Percentiles rank a stretch among this genome's conserved stretches.
phyloP scores from a whole-genome alignment of 2,797 vertebrate genomes.

The Cyclopterus lumpus region DNA sequence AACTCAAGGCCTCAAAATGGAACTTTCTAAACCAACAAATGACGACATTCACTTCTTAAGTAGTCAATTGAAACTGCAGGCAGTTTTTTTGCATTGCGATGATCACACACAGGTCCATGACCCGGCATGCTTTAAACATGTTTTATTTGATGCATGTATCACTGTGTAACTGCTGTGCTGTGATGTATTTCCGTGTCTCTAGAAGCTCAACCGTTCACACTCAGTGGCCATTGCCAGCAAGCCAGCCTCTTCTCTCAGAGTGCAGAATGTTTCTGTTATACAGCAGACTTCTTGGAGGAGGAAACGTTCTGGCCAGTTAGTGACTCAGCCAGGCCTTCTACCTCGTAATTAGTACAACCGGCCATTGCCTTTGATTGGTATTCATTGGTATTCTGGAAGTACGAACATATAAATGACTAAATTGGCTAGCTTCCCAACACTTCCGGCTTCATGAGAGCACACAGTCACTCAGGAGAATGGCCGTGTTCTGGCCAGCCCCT shows the following conservation, averaged over 20 bases:
- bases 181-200: not conserved
- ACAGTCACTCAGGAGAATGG: slow-evolving; percentile 48
- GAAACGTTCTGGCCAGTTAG: slow-evolving; percentile 36
- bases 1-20: not conserved
- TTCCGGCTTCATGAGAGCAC: slow-evolving; percentile 21
- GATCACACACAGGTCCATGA: not conserved
- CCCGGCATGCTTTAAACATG: not conserved
- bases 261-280: slow-evolving; percentile 16
- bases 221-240: not conserved
- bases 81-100: not conserved
- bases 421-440: slow-evolving; percentile 67
- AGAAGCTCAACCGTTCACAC: not conserved
- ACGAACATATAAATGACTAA: slow-evolving; percentile 70
- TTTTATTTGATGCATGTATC: not conserved
- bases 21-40: too few species aligned
- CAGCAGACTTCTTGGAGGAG: slow-evolving; percentile 32
- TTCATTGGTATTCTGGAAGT: slow-evolving; percentile 54
- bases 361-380: slow-evolving; percentile 57
- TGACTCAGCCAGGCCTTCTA: slow-evolving; percentile 39
- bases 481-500: slow-evolving; percentile 16
- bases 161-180: not conserved
- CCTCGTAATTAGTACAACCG: slow-evolving; percentile 48
- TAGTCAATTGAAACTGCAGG: not conserved
- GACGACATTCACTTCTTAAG: not conserved
- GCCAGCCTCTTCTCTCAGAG: slow-evolving; percentile 2